Evolutionary conservation across 2,113 vertebrate genomes (phyloP), one percentile per base, ranked within the genome.

Genomic region (Neolamprologus toae): DNA sequence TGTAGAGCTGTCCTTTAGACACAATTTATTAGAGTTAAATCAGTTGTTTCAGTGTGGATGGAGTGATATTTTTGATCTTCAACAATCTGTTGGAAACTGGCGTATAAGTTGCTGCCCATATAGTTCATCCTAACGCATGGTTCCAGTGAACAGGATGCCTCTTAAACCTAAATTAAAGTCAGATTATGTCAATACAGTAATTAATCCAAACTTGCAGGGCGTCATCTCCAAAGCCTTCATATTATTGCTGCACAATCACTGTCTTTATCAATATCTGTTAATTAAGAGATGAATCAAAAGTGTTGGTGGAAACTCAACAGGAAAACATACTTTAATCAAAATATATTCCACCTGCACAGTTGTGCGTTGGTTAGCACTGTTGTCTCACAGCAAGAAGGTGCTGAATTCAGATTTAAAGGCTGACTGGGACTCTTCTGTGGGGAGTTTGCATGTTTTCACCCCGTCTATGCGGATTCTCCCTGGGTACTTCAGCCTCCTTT

Each of bases 241-340:
- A 28, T 28, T 49, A 31, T 49, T 49, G 16, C 71, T 76, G 23
- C 9, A 31, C 26, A 28, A 31, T 76, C 71, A 49, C 42, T 76
- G 71, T 19, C 71, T 76, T 49, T 19, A 76, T 76, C 40, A 4
- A 31, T 76, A 49, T 49, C 45, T 49, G 23, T 49, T 49, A 19
- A 49, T 28, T 47, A 49, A 28, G 16, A 26, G 3, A 19, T 49
- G 14, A 19, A 47, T 76, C 71, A 49, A 49, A 76, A 76, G 71
- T 49, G 23, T 6, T 76, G 23, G 16, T 49, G 23, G 42, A 76
- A 47, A 31, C 42, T 47, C 71, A 31, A 8, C 42, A 19, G 9
- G 42, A 76, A 76, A 76, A 76, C 40, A 76, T 76, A 47, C 68
- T 45, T 76, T 45, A 21, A 26, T 26, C 68, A 26, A 73, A 73